These are phyloP conservation scores for Calliopsis andreniformis DNA, from an alignment of 1,140 invertebrate species.

Conservation along the genomic window DNA sequence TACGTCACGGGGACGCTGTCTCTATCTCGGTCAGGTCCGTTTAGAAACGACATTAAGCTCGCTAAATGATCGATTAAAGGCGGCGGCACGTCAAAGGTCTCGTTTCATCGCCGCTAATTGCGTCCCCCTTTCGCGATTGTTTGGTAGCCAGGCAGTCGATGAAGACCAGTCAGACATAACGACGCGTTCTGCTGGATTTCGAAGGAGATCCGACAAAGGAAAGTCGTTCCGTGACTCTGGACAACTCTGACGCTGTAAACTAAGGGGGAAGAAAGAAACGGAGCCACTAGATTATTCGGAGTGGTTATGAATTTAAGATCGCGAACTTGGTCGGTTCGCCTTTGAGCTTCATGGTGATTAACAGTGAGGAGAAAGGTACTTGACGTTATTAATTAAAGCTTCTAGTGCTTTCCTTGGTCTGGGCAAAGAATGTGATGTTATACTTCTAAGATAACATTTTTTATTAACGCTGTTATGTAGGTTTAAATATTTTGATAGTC, in stretches of 20 bases:
- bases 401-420: too few species aligned
- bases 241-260: neutral
- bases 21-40: neutral
- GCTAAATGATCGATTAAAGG: conserved; percentile 34
- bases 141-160: neutral
- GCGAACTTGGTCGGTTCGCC: neutral
- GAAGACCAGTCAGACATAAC: neutral
- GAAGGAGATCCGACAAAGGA: neutral
- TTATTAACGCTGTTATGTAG: too few species aligned
- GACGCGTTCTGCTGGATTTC: neutral
- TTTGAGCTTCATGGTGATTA: conserved; percentile 15
- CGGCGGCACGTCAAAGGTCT: conserved; percentile 30
- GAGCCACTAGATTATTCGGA: conserved; percentile 6
- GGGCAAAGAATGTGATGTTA: too few species aligned
- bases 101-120: conserved; percentile 23
- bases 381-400: too few species aligned
- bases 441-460: too few species aligned
- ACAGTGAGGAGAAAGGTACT: too few species aligned
- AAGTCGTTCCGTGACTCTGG: too few species aligned
- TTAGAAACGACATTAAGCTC: neutral
- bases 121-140: neutral
- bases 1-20: too few species aligned
- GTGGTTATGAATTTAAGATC: neutral
- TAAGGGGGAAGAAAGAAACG: neutral
- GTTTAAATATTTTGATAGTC: too few species aligned